Base-by-base conservation (phyloP, 2,113 vertebrate species). In the Miniopterus natalensis region DNA sequence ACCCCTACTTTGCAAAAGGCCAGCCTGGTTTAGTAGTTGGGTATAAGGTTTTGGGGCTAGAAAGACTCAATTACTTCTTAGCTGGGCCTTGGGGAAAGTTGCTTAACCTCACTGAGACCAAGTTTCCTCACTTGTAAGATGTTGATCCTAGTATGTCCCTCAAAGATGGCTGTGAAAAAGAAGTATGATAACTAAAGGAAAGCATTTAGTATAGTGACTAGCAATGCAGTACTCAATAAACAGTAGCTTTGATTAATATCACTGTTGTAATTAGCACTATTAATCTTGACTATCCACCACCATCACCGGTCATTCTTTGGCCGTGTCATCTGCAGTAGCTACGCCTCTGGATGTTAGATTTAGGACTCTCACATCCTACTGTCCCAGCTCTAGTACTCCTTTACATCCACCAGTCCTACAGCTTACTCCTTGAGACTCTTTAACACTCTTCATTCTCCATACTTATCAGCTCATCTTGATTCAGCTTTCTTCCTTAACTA, bases 71-170 rank as follows among this genome's bases (percentile, higher is more conserved):
- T n/a, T 79, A 61, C 84, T 75, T 84, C 61, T 42, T 8, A 65
- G 66, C 9, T 87, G 18, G 18, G 70, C 25, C 49, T 84, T 74
- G 49, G 73, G 3, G 68, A 92, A 83, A 71, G 10, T 42, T 61
- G 42, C 42, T 65, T 70, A 88, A 70, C 29, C 42, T 89, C 36
- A 49, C 51, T 59, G 40, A 73, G 47, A 18, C 70, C 55, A 42
- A 15, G 51, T 77, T 92, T 94, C 65, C 36, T 88, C 29, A 63
- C 36, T 7, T 63, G 15, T 74, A 74, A 95, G 87, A 84, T 59
- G 20, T 13, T 51, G 40, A 42, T 27, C 45, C 31, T 73, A 51
- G 12, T 13, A 66, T 45, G 61, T 8, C 1, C 23, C 78, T 88
- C 59, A 78, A 66, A 36, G 15, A 91, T 12, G 4, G 51, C 14